These are phyloP conservation scores for Noctua pronuba DNA, from an alignment of 2,888 invertebrate species.

Conservation along the genomic window DNA sequence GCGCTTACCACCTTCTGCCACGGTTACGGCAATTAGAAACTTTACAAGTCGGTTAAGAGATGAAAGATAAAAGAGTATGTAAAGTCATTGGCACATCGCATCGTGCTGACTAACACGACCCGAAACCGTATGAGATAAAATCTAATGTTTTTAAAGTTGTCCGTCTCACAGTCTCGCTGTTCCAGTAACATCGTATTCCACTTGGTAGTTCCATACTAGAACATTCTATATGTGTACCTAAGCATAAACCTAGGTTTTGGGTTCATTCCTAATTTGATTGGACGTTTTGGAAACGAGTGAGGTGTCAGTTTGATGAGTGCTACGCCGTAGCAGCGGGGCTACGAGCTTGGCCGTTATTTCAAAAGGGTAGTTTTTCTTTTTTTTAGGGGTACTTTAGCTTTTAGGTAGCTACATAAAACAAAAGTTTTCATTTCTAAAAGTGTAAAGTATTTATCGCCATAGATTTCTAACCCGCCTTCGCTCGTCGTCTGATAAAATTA, in stretches of 20 bases:
- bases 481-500: slow-evolving; percentile 6
- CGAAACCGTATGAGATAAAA: slow-evolving; percentile 55
- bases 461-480: background rate
- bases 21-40: slow-evolving; percentile 55
- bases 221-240: slow-evolving; percentile 1
- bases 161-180: slow-evolving; percentile 28
- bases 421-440: background rate
- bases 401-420: background rate
- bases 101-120: slow-evolving; percentile 55
- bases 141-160: slow-evolving; percentile 53
- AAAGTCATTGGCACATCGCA: slow-evolving; percentile 56
- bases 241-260: slow-evolving; percentile 1
- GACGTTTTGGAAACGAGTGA: slow-evolving; percentile 21
- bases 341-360: slow-evolving; percentile 9
- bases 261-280: slow-evolving; percentile 38
- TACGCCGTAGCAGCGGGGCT: slow-evolving; percentile 46
- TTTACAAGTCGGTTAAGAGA: slow-evolving; percentile 54
- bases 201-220: slow-evolving; percentile 8
- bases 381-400: background rate
- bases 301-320: slow-evolving; percentile 29
- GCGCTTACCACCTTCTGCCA: slow-evolving; percentile 10
- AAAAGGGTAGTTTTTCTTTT: slow-evolving; percentile 15
- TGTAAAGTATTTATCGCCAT: background rate
- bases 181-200: slow-evolving; percentile 21
- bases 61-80: slow-evolving; percentile 62